Evolutionary conservation across 2,113 vertebrate species (phyloP).

Genomic region (Laticauda colubrina): DNA sequence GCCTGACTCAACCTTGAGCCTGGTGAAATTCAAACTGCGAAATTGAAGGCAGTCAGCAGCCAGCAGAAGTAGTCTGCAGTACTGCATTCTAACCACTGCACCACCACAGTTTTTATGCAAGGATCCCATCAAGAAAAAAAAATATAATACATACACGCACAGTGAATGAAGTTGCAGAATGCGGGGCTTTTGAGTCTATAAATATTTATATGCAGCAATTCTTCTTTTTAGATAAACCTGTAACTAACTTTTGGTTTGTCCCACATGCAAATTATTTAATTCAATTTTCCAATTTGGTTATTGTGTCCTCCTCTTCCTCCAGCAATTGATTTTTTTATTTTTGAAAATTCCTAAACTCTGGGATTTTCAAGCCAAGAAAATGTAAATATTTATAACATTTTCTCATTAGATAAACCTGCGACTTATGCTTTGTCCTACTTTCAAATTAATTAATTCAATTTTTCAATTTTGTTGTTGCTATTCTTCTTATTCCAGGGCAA

Average conservation of each 20-base stretch:
- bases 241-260: background rate
- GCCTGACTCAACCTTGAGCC: too few species aligned
- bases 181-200: background rate
- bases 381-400: background rate
- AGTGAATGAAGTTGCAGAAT: background rate
- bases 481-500: background rate
- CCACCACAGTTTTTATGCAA: background rate
- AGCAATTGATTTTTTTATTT: too few species aligned
- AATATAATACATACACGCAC: background rate
- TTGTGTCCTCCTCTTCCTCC: background rate
- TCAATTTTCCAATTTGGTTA: background rate
- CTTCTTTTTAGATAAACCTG: background rate
- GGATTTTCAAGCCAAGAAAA: background rate
- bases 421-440: background rate
- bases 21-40: too few species aligned
- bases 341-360: background rate
- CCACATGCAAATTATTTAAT: background rate
- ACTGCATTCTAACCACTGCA: too few species aligned
- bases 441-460: background rate
- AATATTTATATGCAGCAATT: background rate
- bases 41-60: too few species aligned
- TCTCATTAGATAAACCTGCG: background rate
- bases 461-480: background rate
- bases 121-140: background rate
- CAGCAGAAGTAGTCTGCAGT: too few species aligned